Evolutionary conservation across 1,140 invertebrate species (phyloP).

Genomic region (Camponotus vicinus): DNA sequence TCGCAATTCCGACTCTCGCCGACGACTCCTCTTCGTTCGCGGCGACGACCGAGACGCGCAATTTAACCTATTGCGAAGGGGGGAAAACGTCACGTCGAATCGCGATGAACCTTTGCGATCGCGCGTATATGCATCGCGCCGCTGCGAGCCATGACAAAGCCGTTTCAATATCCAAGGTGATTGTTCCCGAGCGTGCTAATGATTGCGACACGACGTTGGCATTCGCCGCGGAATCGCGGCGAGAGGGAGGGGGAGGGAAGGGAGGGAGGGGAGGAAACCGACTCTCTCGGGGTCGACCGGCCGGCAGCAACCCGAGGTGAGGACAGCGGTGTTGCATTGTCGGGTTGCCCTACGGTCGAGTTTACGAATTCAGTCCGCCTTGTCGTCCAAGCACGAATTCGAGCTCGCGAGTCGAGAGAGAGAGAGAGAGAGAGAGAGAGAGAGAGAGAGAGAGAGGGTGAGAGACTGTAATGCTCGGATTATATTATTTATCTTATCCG

Average conservation of each 20-base stretch:
- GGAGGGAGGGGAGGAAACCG: neutral
- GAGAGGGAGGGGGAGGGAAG: neutral
- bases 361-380: conserved; percentile 59
- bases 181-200: conserved; percentile 70
- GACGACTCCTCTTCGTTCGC: neutral
- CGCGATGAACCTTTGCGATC: conserved; percentile 64
- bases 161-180: conserved; percentile 75
- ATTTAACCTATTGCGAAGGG: conserved; percentile 50
- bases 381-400: conserved; percentile 73
- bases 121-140: conserved; percentile 65
- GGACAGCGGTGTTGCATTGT: conserved; percentile 59
- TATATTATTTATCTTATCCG: conserved; percentile 45
- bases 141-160: conserved; percentile 35
- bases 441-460: too few species aligned
- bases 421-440: conserved; percentile 1
- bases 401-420: conserved; percentile 66
- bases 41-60: conserved; percentile 33
- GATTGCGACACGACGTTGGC: conserved; percentile 67
- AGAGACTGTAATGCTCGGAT: neutral
- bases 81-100: conserved; percentile 48
- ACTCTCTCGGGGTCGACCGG: neutral
- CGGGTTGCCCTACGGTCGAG: conserved; percentile 62
- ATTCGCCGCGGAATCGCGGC: conserved; percentile 44
- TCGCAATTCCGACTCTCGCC: conserved; percentile 62
- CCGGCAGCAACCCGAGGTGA: conserved; percentile 4